Base-by-base conservation (phyloP, 2,113 vertebrate genomes). In the Lichenostomus cassidix region DNA sequence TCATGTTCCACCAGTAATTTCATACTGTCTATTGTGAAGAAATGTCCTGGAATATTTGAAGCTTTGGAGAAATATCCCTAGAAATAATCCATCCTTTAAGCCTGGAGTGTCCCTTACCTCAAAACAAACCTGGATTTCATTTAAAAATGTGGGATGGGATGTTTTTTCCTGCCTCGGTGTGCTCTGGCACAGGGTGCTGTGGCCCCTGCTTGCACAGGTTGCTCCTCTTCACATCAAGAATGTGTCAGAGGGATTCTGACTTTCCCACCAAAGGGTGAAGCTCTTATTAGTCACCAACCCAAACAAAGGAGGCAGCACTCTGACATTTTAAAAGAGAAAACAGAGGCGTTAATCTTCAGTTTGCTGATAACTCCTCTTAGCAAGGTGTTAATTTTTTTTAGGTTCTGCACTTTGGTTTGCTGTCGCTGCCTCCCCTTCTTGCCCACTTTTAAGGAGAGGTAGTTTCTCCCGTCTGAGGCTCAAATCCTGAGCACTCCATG, bases 251-350 rank as follows among this genome's bases (percentile, higher is more conserved):
- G 94, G 52, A 81, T 33, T 33, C 69, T 76, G 88, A 90, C 81
- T 97, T 96, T 97, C 95, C 88, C 89, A 97, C 60, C 75, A 80
- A 13, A 1, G 41, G 65, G 49, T 91, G 83, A 94, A 95, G 63
- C 55, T 82, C 78, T 97, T 11, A 49, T 49, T 96, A 90, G 70
- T 91, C 70, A 95, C 28, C 85, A 87, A 73, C 58, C 46, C 82
- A 97, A 96, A 96, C 47, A 96, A 94, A 94, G 64, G 67, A 95
- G 37, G 31, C 15, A 91, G 85, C 39, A 73, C 77, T 73, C 62
- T 64, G 65, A 33, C 68, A 85, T 92, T 89, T 96, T 75, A 42
- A 29, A 94, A 79, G 56, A 44, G 25, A 78, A 29, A 63, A 46
- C 25, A 63, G 10, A 3, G 10, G 2, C 58, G 50, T 81, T 93